Base-by-base conservation (phyloP, 2,888 invertebrate genomes). In the Drosophila vallismaia region DNA sequence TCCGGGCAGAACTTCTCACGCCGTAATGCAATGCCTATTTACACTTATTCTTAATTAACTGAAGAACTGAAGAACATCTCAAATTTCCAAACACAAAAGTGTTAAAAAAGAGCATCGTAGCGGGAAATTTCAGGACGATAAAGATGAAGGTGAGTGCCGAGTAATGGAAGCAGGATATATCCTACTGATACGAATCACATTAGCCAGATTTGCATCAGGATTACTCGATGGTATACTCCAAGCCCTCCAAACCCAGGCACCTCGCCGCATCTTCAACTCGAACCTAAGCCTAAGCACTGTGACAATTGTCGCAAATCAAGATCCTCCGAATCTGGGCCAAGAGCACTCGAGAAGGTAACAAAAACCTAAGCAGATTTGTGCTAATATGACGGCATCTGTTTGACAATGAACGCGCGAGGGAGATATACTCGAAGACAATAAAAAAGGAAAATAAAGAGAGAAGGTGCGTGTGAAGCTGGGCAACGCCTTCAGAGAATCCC, bases 381-480 rank as follows among this genome's bases (percentile, higher is more conserved):
- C 77, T 86, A 85, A 84, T 86, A 88, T 88, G 88, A 83, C 81
- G 88, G 84, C 84, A 85, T 88, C 80, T 75, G 78, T 56, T 63
- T 74, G 74, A 76, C 87, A 78, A 81, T 70, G 64, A 42, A 29
- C 38, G 52, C 52, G 54, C 33, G 44, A 59, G 40, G 26, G 48
- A 42, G 49, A 63, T 54, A 57, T 59, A 56, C 53, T 67, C 62
- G 58, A 33, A 24, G 24, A 44, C 44, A 44, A 44, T 24, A 19
- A 19, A 9, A 24, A 19, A 24, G 8, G 8, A 44, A 24, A 49
- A 19, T 24, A 24, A 14, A 24, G 33, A 14, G 31, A 36, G 33
- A 58, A 31, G 53, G 45, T 85, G 84, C 87, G 81, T 81, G 81
- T 81, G 81, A 81, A 84, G 78, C 45, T 40, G 52, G 67, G 52